A percentile compares a stretch with the other conserved stretches of the same genome.
These are phyloP conservation scores for Dioctria rufipes DNA, from an alignment of 2,888 invertebrate species.

Conservation along the genomic window DNA sequence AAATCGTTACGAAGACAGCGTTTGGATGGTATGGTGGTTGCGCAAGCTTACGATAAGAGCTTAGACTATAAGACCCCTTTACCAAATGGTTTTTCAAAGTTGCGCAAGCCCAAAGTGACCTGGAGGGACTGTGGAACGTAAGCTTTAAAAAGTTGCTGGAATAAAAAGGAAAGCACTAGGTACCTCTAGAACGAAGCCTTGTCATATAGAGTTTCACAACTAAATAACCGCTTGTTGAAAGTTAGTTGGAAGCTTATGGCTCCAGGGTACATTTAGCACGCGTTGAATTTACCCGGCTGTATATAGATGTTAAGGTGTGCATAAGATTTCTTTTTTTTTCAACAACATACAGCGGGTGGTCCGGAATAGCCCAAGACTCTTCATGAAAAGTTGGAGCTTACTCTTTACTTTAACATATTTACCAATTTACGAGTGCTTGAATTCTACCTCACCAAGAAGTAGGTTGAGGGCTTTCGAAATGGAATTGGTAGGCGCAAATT, in stretches of 20 bases:
- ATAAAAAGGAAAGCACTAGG: not conserved
- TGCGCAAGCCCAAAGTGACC: not conserved
- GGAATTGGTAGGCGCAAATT: not conserved
- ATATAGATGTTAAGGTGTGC: not conserved
- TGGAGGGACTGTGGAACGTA: slow-evolving; percentile 10
- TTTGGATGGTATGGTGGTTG: slow-evolving; percentile 7
- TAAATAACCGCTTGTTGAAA: not conserved
- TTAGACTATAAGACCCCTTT: not conserved
- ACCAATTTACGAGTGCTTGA: not conserved
- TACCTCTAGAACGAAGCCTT: not conserved
- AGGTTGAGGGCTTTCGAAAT: not conserved
- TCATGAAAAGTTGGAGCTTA: not conserved
- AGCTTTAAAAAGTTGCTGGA: not conserved
- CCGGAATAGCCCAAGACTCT: not conserved
- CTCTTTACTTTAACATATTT: slow-evolving; percentile 3
- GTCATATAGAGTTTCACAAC: not conserved
- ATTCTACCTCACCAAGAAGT: not conserved
- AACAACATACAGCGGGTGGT: not conserved
- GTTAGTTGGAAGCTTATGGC: not conserved
- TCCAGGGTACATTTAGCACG: not conserved
- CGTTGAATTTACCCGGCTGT: not conserved
- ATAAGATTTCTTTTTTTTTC: not conserved
- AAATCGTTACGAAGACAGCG: slow-evolving; percentile 58
- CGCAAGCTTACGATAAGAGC: slow-evolving; percentile 18
- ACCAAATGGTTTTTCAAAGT: not conserved